A percentile compares a stretch with the other conserved stretches of the same genome.
These are phyloP conservation scores for Melanostoma scalare DNA, from an alignment of 2,888 invertebrate genomes.

Conservation along the genomic window DNA sequence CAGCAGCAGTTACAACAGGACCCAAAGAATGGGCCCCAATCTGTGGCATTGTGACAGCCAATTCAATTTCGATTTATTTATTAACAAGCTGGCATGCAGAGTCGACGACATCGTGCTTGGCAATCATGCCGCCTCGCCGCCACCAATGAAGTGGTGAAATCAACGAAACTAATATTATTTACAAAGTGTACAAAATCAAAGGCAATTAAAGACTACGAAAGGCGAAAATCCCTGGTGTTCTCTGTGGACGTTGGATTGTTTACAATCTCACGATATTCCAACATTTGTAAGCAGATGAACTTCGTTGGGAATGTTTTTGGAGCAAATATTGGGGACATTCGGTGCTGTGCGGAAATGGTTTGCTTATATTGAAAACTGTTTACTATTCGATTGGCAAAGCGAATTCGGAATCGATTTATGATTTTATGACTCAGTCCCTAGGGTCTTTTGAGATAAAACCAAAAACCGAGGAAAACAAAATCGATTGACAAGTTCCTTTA, in stretches of 20 bases:
- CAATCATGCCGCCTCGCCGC: constrained; percentile 29
- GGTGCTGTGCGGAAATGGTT: no score
- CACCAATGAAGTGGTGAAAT: constrained; percentile 53
- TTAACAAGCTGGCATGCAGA: constrained; percentile 52
- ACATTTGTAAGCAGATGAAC: constrained; percentile 17
- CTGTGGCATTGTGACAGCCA: constrained; percentile 53
- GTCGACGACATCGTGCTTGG: constrained; percentile 41
- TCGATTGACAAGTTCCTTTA: no score
- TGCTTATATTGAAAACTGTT: no score
- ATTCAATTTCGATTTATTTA: constrained; percentile 66
- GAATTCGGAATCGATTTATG: no score
- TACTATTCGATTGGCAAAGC: no score
- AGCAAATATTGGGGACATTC: no score
- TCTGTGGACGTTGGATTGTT: constrained; percentile 59
- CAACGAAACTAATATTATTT: constrained; percentile 58
- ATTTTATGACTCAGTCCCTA: no score
- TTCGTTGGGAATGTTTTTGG: neutral
- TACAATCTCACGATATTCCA: constrained; percentile 62
- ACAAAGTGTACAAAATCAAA: constrained; percentile 43
- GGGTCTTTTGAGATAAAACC: no score
- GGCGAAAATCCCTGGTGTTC: constrained; percentile 22
- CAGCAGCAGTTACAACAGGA: constrained; percentile 24
- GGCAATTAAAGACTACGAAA: constrained; percentile 22
- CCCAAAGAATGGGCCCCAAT: constrained; percentile 43
- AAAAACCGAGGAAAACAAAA: no score